phyloP scores from a whole-genome alignment of 2,113 vertebrate species.

The Leptocoma aspasia region DNA sequence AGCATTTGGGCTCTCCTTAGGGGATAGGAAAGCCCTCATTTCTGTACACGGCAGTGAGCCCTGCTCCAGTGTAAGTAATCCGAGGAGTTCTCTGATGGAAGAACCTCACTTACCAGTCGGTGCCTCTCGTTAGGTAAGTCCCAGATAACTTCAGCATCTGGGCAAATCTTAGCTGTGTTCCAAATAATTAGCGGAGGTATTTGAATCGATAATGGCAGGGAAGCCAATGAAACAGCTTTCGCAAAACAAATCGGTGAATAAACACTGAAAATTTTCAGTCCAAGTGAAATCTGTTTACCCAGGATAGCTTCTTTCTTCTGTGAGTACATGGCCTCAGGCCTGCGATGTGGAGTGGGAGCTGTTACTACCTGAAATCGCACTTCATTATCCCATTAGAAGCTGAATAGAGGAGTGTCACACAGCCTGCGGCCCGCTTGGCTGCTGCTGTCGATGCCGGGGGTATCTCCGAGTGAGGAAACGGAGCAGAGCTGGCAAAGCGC shows the following conservation, averaged over 20 bases:
- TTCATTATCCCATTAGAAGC: background rate
- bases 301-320: background rate
- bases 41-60: background rate
- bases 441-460: fast-evolving
- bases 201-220: background rate
- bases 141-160: background rate
- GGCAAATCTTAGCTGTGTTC: background rate
- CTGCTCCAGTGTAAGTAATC: background rate
- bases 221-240: background rate
- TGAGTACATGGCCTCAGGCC: background rate
- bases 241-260: background rate
- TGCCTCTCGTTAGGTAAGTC: background rate
- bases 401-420: background rate
- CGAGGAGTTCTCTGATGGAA: background rate
- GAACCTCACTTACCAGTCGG: background rate
- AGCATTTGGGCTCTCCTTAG: background rate
- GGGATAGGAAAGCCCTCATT: background rate
- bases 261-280: background rate
- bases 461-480: fast-evolving
- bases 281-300: background rate
- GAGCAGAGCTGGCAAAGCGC: background rate
- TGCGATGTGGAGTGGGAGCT: background rate
- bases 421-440: background rate
- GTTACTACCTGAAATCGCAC: background rate
- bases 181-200: background rate